Base-by-base conservation (phyloP, 1,140 invertebrate genomes). In the Oncopodura yosiiana region DNA sequence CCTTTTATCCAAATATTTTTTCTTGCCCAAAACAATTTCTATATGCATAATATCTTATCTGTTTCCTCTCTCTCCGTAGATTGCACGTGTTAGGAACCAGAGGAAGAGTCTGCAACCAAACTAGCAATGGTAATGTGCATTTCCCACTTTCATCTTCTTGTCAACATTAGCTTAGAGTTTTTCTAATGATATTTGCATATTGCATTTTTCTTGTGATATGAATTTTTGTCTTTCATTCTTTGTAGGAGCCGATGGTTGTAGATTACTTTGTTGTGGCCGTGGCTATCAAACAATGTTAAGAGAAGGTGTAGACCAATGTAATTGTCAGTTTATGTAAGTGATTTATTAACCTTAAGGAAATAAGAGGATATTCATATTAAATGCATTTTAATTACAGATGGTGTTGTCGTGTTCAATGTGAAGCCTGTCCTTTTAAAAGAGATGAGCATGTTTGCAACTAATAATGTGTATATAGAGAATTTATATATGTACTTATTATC, bases 341-440 rank as follows among this genome's bases (percentile, higher is more conserved):
- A n/a, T n/a, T 19, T 8, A 6, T 41, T 18, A 11, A 6, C 18
- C 38, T 9, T 19, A 18, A 41, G 8, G 38, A 18, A 8, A 41
- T n/a, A 8, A 41, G 16, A 6, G 18, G 18, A 41, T 41, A 41
- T 12, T 41, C 16, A 41, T 16, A 9, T 8, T n/a, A n/a, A n/a
- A n/a, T n/a, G n/a, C n/a, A n/a, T n/a, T n/a, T n/a, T n/a, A n/a
- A n/a, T n/a, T n/a, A n/a, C n/a, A 16, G 89, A 32, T 94, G 90
- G 90, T 95, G 91, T 73, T 95, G 90, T 70, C 76, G 82, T 53
- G 87, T 94, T 0, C 78, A 85, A 61, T 94, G 91, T 73, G 84
- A 91, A 64, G 76, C 82, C 38, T 94, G 91, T 69, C 78, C 78
- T 49, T 82, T 81, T 60, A 81, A 79, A 65, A 77, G 80, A 56